phyloP scores from a whole-genome alignment of 2,113 vertebrate genomes.

The chimpanzee (Pan troglodytes) region DNA sequence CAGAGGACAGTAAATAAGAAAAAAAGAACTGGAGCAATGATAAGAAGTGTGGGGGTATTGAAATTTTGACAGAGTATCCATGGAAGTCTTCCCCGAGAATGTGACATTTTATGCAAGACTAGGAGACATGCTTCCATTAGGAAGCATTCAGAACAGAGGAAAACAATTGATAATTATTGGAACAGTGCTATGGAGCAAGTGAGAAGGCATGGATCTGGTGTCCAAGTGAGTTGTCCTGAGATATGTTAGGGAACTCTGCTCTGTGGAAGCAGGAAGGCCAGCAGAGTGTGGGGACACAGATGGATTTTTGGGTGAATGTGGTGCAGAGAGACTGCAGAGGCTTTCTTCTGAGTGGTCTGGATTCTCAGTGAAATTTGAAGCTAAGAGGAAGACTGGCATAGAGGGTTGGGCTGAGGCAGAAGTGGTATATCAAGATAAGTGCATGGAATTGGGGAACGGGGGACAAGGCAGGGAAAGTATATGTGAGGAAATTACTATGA shows the following conservation, averaged over 20 bases:
- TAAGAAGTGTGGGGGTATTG: not conserved
- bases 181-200: not conserved
- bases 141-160: not conserved
- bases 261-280: not conserved
- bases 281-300: no score
- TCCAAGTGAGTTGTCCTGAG: not conserved
- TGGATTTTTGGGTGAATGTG: no score
- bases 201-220: not conserved
- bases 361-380: not conserved
- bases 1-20: not conserved
- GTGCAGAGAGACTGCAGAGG: rapidly evolving
- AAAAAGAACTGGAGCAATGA: not conserved
- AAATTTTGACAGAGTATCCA: not conserved
- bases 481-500: not conserved
- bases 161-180: not conserved
- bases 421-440: not conserved
- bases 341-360: no score
- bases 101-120: not conserved
- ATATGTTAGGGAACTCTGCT: not conserved
- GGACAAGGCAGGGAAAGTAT: not conserved
- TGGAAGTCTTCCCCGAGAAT: not conserved
- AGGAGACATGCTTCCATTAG: not conserved
- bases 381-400: not conserved
- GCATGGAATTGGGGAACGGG: not conserved
- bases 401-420: no score